Evolutionary conservation across 2,113 vertebrate species (phyloP), one percentile per base, ranked within the genome.

Genomic region (Falcunculus frontatus): DNA sequence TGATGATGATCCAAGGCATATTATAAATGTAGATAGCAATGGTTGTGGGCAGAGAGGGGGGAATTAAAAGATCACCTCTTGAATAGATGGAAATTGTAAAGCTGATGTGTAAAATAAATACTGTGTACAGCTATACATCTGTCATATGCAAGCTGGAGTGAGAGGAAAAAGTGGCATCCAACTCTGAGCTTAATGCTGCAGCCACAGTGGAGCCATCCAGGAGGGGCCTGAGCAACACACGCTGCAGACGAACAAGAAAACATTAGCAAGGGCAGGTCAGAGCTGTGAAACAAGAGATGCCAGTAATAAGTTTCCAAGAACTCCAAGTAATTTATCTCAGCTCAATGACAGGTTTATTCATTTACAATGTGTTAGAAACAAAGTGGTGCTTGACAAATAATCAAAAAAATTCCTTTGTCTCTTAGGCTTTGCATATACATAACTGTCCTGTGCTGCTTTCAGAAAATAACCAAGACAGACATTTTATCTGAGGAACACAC

Each of bases 221-320:
- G 52, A 47, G 46, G 52, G 67, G 74, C 16, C 35, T 21, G 47
- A 53, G 75, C 41, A 16, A 37, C 13, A 37, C 17, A 29, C 0
- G 0, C 16, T 4, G 4, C 65, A 68, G 57, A 37, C 0, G 0
- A 85, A 62, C 47, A 63, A 46, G 65, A 67, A 73, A 93, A 56
- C 53, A 82, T 92, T 10, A 60, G 10, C 35, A 55, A 67, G 68
- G 80, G 72, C 4, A 23, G 73, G 64, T 91, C 90, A 84, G 84
- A 76, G 39, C 39, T 69, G 16, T 41, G 47, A 93, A 93, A 72
- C 19, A 67, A 87, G 41, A 41, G 19, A 55, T 86, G 78, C 60
- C 78, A 77, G 50, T 37, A 93, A 32, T 89, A 90, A 74, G 19
- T 80, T 95, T 68, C 77, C 76, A 92, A 81, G 56, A 96, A 96